Evolutionary conservation across 1,140 invertebrate species (phyloP).

Genomic region (Samia ricini): DNA sequence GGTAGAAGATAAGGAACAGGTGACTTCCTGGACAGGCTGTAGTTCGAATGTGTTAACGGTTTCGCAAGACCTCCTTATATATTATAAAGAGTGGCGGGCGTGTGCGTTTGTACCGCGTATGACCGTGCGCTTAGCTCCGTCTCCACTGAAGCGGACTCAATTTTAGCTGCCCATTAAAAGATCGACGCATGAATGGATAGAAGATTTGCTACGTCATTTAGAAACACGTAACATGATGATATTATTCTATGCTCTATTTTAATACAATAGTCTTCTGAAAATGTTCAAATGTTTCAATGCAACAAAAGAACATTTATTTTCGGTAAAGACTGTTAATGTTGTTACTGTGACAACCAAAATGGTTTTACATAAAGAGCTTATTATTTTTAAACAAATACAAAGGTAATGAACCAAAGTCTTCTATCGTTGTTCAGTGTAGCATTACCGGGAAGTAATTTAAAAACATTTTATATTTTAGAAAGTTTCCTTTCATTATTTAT

Average conservation of each 20-base stretch:
- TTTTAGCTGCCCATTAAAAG: conserved; percentile 52
- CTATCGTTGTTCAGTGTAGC: neutral
- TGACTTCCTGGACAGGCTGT: conserved; percentile 64
- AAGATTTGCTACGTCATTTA: conserved; percentile 28
- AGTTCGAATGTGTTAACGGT: conserved; percentile 67
- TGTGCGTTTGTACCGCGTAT: conserved; percentile 40
- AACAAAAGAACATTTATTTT: neutral
- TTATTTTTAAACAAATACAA: neutral
- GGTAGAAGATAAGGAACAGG: conserved; percentile 46
- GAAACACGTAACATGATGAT: conserved; percentile 20
- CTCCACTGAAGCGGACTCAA: conserved; percentile 60
- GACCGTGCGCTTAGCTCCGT: conserved; percentile 38
- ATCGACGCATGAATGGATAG: conserved; percentile 55
- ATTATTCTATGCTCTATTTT: conserved; percentile 13
- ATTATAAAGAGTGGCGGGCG: conserved; percentile 58
- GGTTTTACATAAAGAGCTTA: neutral
- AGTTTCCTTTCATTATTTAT: no score
- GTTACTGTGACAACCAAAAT: neutral
- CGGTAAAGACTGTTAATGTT: neutral
- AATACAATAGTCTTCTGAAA: conserved; percentile 8
- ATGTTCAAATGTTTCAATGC: conserved; percentile 12
- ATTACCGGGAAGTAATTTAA: neutral
- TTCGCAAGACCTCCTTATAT: conserved; percentile 69
- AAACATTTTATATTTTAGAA: neutral
- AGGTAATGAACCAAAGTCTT: neutral